Evolutionary conservation across 1,140 invertebrate genomes (phyloP).

Genomic region (Scaptodrosophila lebanonensis): DNA sequence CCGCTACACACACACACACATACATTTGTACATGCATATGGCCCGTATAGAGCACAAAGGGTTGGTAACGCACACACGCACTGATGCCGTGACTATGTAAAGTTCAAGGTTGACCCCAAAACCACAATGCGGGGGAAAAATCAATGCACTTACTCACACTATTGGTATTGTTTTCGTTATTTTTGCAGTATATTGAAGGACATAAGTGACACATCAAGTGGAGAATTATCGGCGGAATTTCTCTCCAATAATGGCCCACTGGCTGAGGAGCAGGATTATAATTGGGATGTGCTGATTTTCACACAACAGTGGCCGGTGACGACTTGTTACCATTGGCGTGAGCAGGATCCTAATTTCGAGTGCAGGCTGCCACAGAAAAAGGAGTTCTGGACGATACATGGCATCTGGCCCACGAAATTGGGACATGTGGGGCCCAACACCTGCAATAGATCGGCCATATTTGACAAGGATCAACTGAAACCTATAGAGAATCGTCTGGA

Average conservation of each 20-base stretch:
- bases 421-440: slow-evolving; percentile 82
- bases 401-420: slow-evolving; percentile 87
- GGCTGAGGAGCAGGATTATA: slow-evolving; percentile 28
- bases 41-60: too few relatives aligned
- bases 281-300: slow-evolving; percentile 88
- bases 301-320: slow-evolving; percentile 89
- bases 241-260: slow-evolving; percentile 12
- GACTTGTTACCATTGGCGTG: slow-evolving; percentile 84
- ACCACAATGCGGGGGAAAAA: slow-evolving; percentile 2
- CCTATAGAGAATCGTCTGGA: slow-evolving; percentile 81
- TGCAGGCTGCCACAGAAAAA: slow-evolving; percentile 82
- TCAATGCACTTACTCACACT: slow-evolving; percentile 16
- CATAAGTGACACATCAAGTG: slow-evolving; percentile 19
- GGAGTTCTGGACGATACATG: slow-evolving; percentile 87
- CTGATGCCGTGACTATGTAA: too few relatives aligned
- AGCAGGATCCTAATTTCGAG: slow-evolving; percentile 80
- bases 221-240: too few relatives aligned
- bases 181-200: slow-evolving; percentile 21
- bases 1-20: too few relatives aligned
- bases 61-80: too few relatives aligned
- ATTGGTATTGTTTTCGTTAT: not conserved
- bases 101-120: slow-evolving; percentile 35
- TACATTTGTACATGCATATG: too few relatives aligned
- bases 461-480: slow-evolving; percentile 80
- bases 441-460: slow-evolving; percentile 83